Base-by-base conservation (phyloP, 2,888 invertebrate genomes). In the Sesamia inferens region DNA sequence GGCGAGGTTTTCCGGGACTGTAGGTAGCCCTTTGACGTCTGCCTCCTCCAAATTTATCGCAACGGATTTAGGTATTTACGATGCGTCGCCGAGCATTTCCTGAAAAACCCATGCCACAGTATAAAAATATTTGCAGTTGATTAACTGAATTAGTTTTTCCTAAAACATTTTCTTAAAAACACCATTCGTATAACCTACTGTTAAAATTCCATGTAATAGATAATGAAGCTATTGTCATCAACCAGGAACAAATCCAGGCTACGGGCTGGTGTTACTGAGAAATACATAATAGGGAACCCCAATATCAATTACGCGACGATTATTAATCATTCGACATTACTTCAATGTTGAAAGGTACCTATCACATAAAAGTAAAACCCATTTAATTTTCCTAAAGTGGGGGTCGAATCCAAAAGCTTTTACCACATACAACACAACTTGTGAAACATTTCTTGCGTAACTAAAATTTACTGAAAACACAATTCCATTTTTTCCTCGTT, bases 401-500 rank as follows among this genome's bases (percentile, higher is more conserved):
- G 14, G 8, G 14, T 55, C 16, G 8, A 47, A 54, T 19, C 3
- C 22, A 39, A 66, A 59, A 47, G 6, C 13, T 39, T 75, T 58
- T 0, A 31, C 42, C 22, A 31, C 22, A 54, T 64, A 58, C 62
- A 55, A 7, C 6, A 55, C n/a, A 44, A 55, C 14, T 47, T n/a
- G 22, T 24, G 54, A 68, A 55, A 58, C 13, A 22, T 54, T 47
- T 13, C 10, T 19, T 61, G 42, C 42, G 16, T 10, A 62, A 55
- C n/a, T 31, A 24, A 42, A 66, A 58, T 54, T 10, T 19, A 14
- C 47, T 55, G 31, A 48, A 58, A 67, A n/a, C 14, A 54, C 51
- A 69, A 47, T 42, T 54, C 11, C 10, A 16, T 13, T 62, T 51
- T 47, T 24, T 22, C 10, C 55, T 78, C 39, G 62, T 83, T 71